Evolutionary conservation across 2,797 vertebrate genomes (phyloP).

Genomic region (Pipistrellus pipistrellus): DNA sequence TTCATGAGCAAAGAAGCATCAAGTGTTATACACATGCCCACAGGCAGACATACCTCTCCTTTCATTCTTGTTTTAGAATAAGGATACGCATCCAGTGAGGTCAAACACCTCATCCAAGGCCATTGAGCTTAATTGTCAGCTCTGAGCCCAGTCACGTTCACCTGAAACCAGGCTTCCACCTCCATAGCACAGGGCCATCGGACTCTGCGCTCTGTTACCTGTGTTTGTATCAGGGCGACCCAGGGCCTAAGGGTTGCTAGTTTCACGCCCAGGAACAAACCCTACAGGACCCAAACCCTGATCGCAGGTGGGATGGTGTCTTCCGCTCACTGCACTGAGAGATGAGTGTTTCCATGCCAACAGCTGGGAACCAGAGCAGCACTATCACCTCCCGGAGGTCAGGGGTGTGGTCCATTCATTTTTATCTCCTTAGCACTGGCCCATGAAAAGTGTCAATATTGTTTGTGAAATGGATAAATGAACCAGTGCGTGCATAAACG

Average conservation of each 20-base stretch:
- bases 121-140: neutral
- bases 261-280: too few relatives aligned
- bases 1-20: neutral
- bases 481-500: neutral
- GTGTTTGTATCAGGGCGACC: neutral
- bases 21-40: neutral
- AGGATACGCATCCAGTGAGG: neutral
- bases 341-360: neutral
- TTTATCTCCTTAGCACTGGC: neutral
- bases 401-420: neutral
- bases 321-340: neutral
- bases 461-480: neutral
- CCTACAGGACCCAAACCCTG: neutral
- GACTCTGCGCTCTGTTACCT: neutral
- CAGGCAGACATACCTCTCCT: neutral
- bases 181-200: neutral
- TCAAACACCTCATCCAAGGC: neutral
- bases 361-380: neutral
- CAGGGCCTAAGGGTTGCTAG: neutral
- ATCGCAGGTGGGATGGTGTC: neutral
- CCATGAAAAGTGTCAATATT: neutral
- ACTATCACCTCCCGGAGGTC: neutral
- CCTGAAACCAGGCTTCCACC: neutral
- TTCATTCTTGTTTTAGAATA: slow-evolving; percentile 40
- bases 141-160: neutral